Conservation (phyloP, 2,797 vertebrate species). For the Gadopsis marmoratus region DNA sequence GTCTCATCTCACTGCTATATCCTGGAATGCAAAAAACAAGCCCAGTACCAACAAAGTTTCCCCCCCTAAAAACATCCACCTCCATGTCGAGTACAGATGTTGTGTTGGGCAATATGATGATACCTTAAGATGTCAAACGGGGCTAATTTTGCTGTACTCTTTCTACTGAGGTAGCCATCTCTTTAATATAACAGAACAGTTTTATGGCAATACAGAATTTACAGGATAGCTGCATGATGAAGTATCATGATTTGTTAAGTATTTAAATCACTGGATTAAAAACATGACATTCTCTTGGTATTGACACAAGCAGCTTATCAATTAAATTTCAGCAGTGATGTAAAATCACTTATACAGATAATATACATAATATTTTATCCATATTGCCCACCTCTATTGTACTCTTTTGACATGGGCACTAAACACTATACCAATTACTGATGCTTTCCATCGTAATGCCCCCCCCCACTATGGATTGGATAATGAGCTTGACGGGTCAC, state of each 20-base stretch:
- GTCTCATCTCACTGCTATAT: slow-evolving; percentile 54
- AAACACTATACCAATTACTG: slow-evolving; percentile 62
- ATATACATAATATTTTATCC: not conserved
- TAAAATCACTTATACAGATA: not conserved
- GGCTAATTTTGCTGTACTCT: not conserved
- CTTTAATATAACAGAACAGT: not conserved
- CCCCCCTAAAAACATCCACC: slow-evolving; percentile 14
- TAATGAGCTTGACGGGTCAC: slow-evolving; percentile 39
- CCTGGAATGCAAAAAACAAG: slow-evolving; percentile 41
- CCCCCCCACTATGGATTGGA: slow-evolving; percentile 25
- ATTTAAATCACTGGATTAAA: not conserved
- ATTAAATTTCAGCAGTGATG: not conserved
- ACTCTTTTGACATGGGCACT: slow-evolving; percentile 14
- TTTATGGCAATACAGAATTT: not conserved
- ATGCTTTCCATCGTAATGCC: slow-evolving; percentile 31
- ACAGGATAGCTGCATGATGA: not conserved
- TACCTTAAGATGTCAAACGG: not conserved
- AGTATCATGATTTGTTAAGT: not conserved
- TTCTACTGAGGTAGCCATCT: not conserved
- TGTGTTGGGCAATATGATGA: slow-evolving; percentile 57
- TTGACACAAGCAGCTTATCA: not conserved
- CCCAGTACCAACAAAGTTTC: slow-evolving; percentile 16
- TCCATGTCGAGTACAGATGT: slow-evolving; percentile 27
- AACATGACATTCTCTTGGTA: not conserved
- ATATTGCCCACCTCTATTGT: slow-evolving; percentile 62